phyloP scores from a whole-genome alignment of 1,140 invertebrate genomes.

The Monochamus saltuarius region DNA sequence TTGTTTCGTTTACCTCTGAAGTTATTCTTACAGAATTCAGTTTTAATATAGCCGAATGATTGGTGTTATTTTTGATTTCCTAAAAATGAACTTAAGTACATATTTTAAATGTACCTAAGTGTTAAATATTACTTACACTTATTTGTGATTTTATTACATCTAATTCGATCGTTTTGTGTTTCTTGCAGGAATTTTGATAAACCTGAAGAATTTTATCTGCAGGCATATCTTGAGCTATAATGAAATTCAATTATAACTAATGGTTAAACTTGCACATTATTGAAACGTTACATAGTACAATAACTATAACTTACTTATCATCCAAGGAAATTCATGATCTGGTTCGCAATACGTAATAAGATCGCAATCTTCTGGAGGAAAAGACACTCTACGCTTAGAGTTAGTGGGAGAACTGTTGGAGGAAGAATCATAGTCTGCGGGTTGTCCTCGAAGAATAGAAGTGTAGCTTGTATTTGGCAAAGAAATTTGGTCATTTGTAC shows the following conservation, averaged over 20 bases:
- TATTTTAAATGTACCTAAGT: constrained; percentile 1
- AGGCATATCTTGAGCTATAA: constrained; percentile 31
- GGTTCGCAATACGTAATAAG: constrained; percentile 38
- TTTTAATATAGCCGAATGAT: constrained; percentile 44
- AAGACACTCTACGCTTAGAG: constrained; percentile 34
- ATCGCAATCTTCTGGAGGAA: constrained; percentile 33
- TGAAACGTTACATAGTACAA: neutral
- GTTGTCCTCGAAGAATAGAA: constrained; percentile 32
- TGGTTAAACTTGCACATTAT: too few species aligned
- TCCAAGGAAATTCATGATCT: constrained; percentile 28
- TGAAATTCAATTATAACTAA: neutral
- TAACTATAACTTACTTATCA: constrained; percentile 34
- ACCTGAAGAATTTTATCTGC: constrained; percentile 37
- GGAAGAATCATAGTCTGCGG: constrained; percentile 17
- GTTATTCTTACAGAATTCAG: constrained; percentile 40
- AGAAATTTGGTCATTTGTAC: constrained; percentile 13
- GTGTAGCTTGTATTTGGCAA: constrained; percentile 8
- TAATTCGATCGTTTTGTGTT: constrained; percentile 43
- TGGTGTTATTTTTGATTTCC: constrained; percentile 45
- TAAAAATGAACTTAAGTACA: constrained; percentile 20
- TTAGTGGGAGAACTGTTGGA: constrained; percentile 8
- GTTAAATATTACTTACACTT: constrained; percentile 23
- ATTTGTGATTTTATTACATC: constrained; percentile 43
- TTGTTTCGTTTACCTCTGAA: constrained; percentile 43
- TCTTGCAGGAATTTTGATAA: constrained; percentile 42